A percentile compares a stretch with the other conserved stretches of the same genome.
These are phyloP conservation scores for Gymnorhina tibicen DNA, from an alignment of 2,113 vertebrate species.

Conservation along the genomic window DNA sequence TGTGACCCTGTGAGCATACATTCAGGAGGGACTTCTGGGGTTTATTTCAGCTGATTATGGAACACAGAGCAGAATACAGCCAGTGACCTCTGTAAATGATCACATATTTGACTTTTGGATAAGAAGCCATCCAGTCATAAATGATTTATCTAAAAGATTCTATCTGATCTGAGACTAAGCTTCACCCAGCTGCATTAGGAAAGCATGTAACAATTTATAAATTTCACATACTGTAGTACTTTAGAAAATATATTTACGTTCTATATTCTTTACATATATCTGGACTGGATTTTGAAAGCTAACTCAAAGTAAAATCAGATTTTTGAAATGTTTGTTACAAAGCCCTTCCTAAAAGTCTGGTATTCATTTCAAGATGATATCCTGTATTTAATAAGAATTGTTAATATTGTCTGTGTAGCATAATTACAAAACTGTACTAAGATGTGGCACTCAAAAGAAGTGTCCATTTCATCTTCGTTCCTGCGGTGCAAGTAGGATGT, in stretches of 20 bases:
- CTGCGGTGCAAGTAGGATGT: slow-evolving; percentile 38
- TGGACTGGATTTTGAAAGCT: slow-evolving; percentile 42
- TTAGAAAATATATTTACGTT: slow-evolving; percentile 52
- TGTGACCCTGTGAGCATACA: slow-evolving; percentile 52
- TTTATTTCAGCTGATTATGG: slow-evolving; percentile 58
- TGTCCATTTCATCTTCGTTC: slow-evolving; percentile 55
- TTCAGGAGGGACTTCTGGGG: slow-evolving; percentile 12
- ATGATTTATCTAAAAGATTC: slow-evolving; percentile 55
- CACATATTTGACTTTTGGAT: slow-evolving; percentile 63
- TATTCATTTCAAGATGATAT: slow-evolving; percentile 39
- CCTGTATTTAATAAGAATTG: slow-evolving; percentile 52
- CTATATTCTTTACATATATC: slow-evolving; percentile 31
- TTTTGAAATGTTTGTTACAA: slow-evolving; percentile 49
- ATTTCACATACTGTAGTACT: slow-evolving; percentile 50
- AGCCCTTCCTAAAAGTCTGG: slow-evolving; percentile 52
- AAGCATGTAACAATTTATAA: slow-evolving; percentile 42
- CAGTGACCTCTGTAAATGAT: slow-evolving; percentile 66
- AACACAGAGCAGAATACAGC: slow-evolving; percentile 39
- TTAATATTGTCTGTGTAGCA: slow-evolving; percentile 48
- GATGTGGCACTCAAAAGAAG: slow-evolving; percentile 17
- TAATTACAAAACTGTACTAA: slow-evolving; percentile 51
- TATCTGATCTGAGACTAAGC: slow-evolving; percentile 48
- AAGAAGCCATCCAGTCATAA: slow-evolving; percentile 56
- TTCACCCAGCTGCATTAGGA: slow-evolving; percentile 22
- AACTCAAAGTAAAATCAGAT: slow-evolving; percentile 60